Percentiles rank a stretch among this genome's conserved stretches.
phyloP scores from a whole-genome alignment of 2,888 invertebrate genomes.

The Alloplasta piceator region DNA sequence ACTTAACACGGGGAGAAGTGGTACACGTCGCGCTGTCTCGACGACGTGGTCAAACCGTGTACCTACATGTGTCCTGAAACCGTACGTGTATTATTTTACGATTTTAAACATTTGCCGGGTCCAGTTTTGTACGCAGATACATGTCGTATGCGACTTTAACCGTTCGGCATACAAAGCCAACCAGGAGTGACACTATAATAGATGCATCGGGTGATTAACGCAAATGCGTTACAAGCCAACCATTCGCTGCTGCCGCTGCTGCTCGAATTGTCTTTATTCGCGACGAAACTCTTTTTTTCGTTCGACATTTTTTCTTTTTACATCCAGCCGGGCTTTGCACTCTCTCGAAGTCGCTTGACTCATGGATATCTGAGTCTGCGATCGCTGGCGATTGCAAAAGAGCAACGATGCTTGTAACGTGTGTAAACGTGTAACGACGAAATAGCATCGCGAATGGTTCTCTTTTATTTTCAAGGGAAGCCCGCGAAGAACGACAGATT shows the following conservation, averaged over 20 bases:
- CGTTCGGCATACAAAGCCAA: slow-evolving; percentile 25
- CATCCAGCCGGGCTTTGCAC: too few species aligned
- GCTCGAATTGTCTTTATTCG: slow-evolving; percentile 52
- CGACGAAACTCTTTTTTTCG: slow-evolving; percentile 24
- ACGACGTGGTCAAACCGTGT: slow-evolving; percentile 39
- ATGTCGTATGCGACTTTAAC: slow-evolving; percentile 37
- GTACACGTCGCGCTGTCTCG: background rate
- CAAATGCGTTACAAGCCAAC: slow-evolving; percentile 2
- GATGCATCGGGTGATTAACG: slow-evolving; percentile 62
- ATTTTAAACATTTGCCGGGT: slow-evolving; percentile 27
- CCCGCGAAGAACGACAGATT: background rate
- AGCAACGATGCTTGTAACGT: background rate
- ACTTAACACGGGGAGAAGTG: slow-evolving; percentile 22
- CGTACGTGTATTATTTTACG: slow-evolving; percentile 2
- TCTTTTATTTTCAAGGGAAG: background rate
- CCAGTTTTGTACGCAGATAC: slow-evolving; percentile 21
- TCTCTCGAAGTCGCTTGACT: slow-evolving; percentile 15
- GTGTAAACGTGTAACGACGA: slow-evolving; percentile 19
- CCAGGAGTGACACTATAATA: slow-evolving; percentile 58
- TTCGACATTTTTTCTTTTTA: too few species aligned
- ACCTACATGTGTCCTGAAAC: slow-evolving; percentile 41
- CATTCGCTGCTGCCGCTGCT: slow-evolving; percentile 6
- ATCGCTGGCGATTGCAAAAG: slow-evolving; percentile 57
- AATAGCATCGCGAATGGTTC: slow-evolving; percentile 19
- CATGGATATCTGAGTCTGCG: slow-evolving; percentile 36